These are phyloP conservation scores for Coptotermes formosanus DNA, from an alignment of 1,140 invertebrate species.

Conservation along the genomic window DNA sequence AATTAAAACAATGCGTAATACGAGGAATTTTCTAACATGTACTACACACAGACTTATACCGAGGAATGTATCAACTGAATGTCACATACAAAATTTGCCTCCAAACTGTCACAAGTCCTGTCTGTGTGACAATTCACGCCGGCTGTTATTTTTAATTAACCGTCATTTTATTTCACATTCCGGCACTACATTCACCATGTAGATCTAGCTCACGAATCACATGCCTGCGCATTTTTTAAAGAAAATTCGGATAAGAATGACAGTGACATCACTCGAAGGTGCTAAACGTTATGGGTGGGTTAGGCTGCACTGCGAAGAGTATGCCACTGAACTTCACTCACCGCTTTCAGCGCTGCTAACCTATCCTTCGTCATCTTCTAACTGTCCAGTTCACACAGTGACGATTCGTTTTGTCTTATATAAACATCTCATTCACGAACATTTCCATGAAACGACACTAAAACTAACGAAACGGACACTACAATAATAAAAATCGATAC, in stretches of 20 bases:
- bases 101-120: not conserved
- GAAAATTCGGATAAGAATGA: not conserved
- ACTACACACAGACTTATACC: not conserved
- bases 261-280: not conserved
- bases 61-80: not conserved
- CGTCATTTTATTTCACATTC: not conserved
- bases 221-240: not conserved
- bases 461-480: conserved; percentile 64
- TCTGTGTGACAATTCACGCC: not conserved
- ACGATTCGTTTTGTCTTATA: conserved; percentile 58
- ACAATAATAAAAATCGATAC: conserved; percentile 75
- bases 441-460: conserved; percentile 70
- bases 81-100: not conserved
- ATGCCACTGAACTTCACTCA: conserved; percentile 54
- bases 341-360: conserved; percentile 93
- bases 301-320: conserved; percentile 20
- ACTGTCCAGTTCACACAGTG: conserved; percentile 58
- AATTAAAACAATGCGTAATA: too few species aligned
- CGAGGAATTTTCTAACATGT: too few species aligned
- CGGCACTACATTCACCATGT: not conserved
- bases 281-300: conserved; percentile 19
- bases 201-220: not conserved
- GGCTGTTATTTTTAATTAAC: not conserved
- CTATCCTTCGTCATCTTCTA: conserved; percentile 95
- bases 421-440: conserved; percentile 76